phyloP scores from a whole-genome alignment of 92 coral and sea anemone genomes.

The Phenganax stokvisi region DNA sequence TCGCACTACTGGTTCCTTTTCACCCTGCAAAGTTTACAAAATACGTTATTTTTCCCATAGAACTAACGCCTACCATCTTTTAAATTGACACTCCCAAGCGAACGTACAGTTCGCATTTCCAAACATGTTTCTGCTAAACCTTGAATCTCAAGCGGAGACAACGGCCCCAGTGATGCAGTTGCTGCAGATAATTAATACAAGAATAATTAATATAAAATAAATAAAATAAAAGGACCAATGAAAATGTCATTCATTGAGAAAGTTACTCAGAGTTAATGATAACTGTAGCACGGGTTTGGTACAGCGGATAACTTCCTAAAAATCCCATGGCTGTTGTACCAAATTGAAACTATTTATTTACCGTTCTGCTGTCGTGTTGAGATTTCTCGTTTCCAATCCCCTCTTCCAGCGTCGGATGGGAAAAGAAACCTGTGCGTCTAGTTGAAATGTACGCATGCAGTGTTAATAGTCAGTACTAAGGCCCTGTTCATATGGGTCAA shows the following conservation, averaged over 20 bases:
- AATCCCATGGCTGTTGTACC: background rate
- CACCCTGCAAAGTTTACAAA: background rate
- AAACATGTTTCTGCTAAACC: constrained; percentile 80
- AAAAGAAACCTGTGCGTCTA: constrained; percentile 82
- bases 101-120: constrained; percentile 80
- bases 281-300: background rate
- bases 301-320: background rate
- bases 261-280: background rate
- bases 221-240: background rate
- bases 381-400: constrained; percentile 87
- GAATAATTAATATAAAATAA: background rate
- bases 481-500: no score
- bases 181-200: background rate
- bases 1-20: no score
- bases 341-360: constrained; percentile 16
- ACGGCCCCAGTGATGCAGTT: constrained; percentile 35
- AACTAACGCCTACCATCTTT: constrained; percentile 64
- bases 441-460: background rate
- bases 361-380: constrained; percentile 55
- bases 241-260: background rate
- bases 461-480: background rate
- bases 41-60: no score
- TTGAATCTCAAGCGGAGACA: constrained; percentile 75
- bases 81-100: constrained; percentile 75
- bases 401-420: constrained; percentile 71